Conservation (phyloP, 2,888 invertebrate genomes). For the Cerastis leucographa region DNA sequence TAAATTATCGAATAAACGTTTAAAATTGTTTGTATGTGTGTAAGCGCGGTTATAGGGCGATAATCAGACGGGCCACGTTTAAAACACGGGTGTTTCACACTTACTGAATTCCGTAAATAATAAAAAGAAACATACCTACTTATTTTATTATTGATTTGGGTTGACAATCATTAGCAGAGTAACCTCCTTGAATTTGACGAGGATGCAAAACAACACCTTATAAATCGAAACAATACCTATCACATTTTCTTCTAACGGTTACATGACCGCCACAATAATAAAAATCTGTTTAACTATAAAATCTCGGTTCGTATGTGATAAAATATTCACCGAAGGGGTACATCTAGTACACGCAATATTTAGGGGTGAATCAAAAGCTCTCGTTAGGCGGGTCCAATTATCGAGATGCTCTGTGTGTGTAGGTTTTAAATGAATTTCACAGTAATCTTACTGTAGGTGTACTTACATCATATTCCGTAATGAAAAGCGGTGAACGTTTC, state of each 20-base stretch:
- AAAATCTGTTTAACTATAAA: conserved; percentile 5
- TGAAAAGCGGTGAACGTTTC: not conserved
- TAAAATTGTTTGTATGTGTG: too few relatives aligned
- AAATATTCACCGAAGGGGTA: conserved; percentile 12
- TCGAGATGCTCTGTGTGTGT: conserved; percentile 4
- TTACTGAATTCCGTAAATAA: too few relatives aligned
- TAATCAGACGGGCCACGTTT: too few relatives aligned
- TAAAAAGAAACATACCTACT: too few relatives aligned
- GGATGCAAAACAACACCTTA: too few relatives aligned
- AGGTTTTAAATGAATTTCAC: conserved; percentile 5
- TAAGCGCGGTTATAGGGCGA: too few relatives aligned
- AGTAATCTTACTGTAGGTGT: not conserved
- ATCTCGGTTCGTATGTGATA: conserved; percentile 1
- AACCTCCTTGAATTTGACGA: too few relatives aligned
- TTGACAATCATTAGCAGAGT: too few relatives aligned
- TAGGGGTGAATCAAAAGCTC: not conserved
- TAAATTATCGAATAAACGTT: too few relatives aligned
- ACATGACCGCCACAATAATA: not conserved
- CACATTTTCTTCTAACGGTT: not conserved
- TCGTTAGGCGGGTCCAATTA: too few relatives aligned
- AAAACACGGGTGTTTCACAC: too few relatives aligned
- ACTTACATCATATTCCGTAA: not conserved
- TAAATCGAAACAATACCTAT: not conserved
- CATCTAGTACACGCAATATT: not conserved
- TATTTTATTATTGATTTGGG: too few relatives aligned